Conservation (phyloP, 1,140 invertebrate species). For the Leptinotarsa defecta region DNA sequence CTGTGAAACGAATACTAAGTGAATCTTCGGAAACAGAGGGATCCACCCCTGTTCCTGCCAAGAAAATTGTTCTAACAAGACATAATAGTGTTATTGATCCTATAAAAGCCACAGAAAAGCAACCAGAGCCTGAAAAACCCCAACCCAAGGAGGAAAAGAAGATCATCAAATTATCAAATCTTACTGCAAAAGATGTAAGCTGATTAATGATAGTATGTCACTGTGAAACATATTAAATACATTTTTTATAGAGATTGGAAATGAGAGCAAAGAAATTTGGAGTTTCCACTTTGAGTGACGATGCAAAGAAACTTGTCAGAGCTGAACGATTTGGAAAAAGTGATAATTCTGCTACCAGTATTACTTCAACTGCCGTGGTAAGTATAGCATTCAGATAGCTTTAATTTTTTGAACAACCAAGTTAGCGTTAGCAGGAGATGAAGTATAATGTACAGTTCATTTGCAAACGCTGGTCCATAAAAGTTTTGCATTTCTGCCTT, state of each 20-base stretch:
- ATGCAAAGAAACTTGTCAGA: conserved; percentile 69
- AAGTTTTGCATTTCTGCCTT: too few species aligned
- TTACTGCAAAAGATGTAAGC: conserved; percentile 68
- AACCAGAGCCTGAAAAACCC: conserved; percentile 43
- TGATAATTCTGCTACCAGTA: conserved; percentile 44
- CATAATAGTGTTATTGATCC: conserved; percentile 43
- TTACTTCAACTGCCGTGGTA: conserved; percentile 32
- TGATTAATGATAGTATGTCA: not conserved
- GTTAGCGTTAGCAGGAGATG: too few species aligned
- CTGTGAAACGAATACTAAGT: conserved; percentile 35
- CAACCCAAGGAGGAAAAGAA: conserved; percentile 52
- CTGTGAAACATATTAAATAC: not conserved
- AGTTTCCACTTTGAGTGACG: conserved; percentile 61
- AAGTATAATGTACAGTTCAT: too few species aligned
- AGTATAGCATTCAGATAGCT: not conserved
- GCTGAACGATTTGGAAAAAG: conserved; percentile 67
- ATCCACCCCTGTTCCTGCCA: conserved; percentile 49
- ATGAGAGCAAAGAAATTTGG: conserved; percentile 82
- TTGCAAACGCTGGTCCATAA: too few species aligned
- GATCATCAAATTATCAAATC: conserved; percentile 65
- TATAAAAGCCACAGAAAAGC: conserved; percentile 40
- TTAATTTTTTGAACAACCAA: too few species aligned
- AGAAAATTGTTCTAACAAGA: conserved; percentile 72
- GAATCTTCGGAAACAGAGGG: conserved; percentile 46
- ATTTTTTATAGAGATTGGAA: conserved; percentile 63